Conservation (phyloP, 2,113 vertebrate genomes). For the Patagioenas fasciata region DNA sequence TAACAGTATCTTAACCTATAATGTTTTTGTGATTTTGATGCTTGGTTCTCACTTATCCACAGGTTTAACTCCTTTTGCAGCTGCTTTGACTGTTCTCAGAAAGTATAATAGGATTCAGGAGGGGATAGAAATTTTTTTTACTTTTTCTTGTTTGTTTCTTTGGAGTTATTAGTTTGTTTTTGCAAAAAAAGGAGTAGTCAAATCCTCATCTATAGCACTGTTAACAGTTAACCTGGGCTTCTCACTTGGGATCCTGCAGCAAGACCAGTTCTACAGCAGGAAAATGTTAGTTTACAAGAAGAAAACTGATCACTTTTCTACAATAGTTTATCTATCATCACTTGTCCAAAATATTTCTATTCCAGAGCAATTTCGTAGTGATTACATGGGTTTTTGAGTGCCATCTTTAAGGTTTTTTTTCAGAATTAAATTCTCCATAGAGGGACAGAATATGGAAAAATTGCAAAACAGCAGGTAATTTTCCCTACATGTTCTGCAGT, state of each 20-base stretch:
- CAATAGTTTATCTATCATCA: not conserved
- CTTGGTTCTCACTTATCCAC: not conserved
- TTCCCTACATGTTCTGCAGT: not conserved
- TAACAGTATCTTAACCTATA: not conserved
- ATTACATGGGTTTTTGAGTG: not conserved
- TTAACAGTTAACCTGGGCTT: not conserved
- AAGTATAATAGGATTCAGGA: not conserved
- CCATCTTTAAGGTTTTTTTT: not conserved
- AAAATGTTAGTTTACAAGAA: not conserved
- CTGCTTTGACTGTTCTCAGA: not conserved
- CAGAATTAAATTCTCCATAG: not conserved
- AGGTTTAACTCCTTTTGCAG: not conserved
- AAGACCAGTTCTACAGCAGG: not conserved
- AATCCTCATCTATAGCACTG: not conserved
- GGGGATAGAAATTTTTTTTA: rapidly evolving
- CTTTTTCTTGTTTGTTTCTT: not conserved
- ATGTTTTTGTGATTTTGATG: not conserved
- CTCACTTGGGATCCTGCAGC: not conserved
- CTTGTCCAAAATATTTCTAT: not conserved
- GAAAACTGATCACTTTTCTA: not conserved
- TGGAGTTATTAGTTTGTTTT: not conserved
- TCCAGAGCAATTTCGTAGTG: not conserved
- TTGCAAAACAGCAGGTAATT: not conserved
- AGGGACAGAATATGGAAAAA: not conserved
- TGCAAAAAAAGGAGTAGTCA: not conserved